Evolutionary conservation across 1,140 invertebrate species (phyloP).

Genomic region (Penaeus vannamei): DNA sequence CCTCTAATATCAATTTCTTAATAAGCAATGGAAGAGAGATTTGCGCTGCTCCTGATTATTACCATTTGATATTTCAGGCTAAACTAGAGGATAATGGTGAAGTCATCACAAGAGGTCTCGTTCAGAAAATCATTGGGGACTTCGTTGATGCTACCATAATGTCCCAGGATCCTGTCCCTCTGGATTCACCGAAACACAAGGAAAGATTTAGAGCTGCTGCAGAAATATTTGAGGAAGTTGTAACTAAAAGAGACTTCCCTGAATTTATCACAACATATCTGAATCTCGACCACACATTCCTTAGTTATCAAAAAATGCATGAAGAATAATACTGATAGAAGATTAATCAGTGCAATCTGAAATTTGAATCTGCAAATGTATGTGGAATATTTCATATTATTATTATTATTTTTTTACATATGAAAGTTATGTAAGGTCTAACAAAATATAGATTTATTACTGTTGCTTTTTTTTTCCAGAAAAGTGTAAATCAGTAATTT

Average conservation of each 20-base stretch:
- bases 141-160: neutral
- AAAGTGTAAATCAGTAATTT: neutral
- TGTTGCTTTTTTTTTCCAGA: neutral
- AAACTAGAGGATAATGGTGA: constrained; percentile 43
- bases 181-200: neutral
- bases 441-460: too few species aligned
- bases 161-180: neutral
- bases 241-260: constrained; percentile 57
- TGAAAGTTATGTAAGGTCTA: too few species aligned
- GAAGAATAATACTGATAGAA: neutral
- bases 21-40: neutral
- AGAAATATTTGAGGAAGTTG: constrained; percentile 58
- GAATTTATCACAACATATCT: constrained; percentile 59
- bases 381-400: too few species aligned
- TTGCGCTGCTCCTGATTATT: too few species aligned
- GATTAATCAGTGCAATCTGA: too few species aligned
- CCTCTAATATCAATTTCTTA: neutral
- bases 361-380: too few species aligned
- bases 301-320: constrained; percentile 26
- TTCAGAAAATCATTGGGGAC: constrained; percentile 44
- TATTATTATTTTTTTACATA: too few species aligned
- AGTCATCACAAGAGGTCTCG: constrained; percentile 44
- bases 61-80: constrained; percentile 1
- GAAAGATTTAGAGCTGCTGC: constrained; percentile 26
- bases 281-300: constrained; percentile 59